Evolutionary conservation across 2,113 vertebrate species (phyloP).

Genomic region (Nesogale talazaci): DNA sequence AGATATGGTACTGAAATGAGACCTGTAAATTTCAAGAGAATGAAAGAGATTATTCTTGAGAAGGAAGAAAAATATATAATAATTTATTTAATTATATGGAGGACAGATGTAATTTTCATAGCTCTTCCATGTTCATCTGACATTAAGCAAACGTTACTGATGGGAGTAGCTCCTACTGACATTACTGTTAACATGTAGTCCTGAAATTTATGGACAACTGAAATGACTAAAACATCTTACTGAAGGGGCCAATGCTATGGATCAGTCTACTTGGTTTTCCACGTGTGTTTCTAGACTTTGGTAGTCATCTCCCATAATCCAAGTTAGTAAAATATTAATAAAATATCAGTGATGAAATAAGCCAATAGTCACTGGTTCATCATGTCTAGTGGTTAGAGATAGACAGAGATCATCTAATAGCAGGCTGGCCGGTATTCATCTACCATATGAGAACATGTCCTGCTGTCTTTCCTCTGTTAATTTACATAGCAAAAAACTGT

Average conservation of each 20-base stretch:
- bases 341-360: background rate
- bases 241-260: too few species aligned
- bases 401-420: fast-evolving
- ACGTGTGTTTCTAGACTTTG: background rate
- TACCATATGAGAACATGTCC: fast-evolving
- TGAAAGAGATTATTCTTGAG: background rate
- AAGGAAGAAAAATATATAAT: background rate
- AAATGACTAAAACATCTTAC: background rate
- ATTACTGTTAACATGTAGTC: background rate
- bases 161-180: background rate
- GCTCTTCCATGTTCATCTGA: background rate
- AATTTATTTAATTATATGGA: too few species aligned
- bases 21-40: too few species aligned
- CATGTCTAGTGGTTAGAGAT: fast-evolving
- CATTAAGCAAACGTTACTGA: too few species aligned
- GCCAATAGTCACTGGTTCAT: background rate
- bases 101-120: background rate
- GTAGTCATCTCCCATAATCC: background rate
- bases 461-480: background rate
- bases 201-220: background rate
- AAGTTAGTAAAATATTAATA: fast-evolving
- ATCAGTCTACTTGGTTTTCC: background rate
- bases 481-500: too few species aligned
- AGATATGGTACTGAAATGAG: background rate
- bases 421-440: background rate